Base-by-base conservation (phyloP, 2,113 vertebrate genomes). In the Amazona vittata region DNA sequence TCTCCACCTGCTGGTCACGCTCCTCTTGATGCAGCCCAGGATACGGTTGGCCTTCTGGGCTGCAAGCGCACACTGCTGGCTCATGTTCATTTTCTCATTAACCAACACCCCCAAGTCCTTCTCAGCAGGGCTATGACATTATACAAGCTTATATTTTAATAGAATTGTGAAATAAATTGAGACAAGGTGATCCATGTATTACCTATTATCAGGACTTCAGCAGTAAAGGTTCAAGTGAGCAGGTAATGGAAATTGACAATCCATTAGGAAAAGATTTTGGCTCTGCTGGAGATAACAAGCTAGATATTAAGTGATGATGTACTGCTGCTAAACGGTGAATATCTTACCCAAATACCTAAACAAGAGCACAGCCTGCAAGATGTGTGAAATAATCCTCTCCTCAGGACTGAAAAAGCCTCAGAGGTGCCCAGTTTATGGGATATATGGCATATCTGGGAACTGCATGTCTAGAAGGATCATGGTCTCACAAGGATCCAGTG, bases 391-490 rank as follows among this genome's bases (percentile, higher is more conserved):
- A 83, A 62, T 73, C 53, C 41, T 41, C 29, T 79, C 26, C 21
- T 90, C 17, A 35, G 44, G 33, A 67, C 29, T 39, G 39, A 24
- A 60, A 94, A 79, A 15, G 29, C 35, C 39, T 60, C 5, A 73
- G 44, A 64, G 41, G 6, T 76, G 46, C 26, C 19, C 64, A 68
- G 4, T 13, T 81, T 53, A 35, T 2, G 5, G 15, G 2, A 24
- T 76, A 31, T 12, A 35, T 16, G 20, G 20, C 11, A 35, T 60
- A 33, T 41, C 31, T 46, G 28, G 18, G 35, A 84, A 39, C 5
- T 0, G 0, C 5, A 4, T 8, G 6, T 28, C 37, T 73, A 25
- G 24, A 70, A 86, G 6, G 14, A 35, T 16, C 2, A 0, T 70
- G 39, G 20, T 53, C 39, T 76, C 47, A 25, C 21, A 46, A 70